phyloP scores from a whole-genome alignment of 53 echinoderm and acorn worm genomes.

The Holothuria leucospilota region DNA sequence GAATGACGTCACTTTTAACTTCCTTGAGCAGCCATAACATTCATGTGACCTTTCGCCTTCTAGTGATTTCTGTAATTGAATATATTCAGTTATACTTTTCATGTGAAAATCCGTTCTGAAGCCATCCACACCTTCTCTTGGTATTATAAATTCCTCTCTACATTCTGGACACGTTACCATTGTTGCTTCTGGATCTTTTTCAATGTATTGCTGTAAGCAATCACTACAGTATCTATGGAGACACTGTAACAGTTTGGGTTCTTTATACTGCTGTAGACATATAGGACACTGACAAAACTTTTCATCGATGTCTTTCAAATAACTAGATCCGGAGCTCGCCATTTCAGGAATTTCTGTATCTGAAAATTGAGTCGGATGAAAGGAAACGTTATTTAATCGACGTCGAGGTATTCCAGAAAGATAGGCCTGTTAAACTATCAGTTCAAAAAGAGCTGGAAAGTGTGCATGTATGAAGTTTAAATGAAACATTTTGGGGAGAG shows the following conservation, averaged over 20 bases:
- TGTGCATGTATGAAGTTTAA: no score
- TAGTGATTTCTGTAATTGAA: background rate
- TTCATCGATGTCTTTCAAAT: background rate
- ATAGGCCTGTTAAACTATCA: no score
- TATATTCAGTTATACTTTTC: background rate
- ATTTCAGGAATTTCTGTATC: no score
- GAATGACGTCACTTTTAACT: background rate
- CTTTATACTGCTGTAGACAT: no score
- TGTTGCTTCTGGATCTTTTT: background rate
- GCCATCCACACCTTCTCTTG: background rate
- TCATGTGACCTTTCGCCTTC: no score
- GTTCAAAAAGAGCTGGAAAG: no score
- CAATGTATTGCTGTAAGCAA: background rate
- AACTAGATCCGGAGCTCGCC: background rate
- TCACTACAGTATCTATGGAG: conserved; percentile 23
- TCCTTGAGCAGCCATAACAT: background rate
- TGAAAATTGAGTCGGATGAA: no score
- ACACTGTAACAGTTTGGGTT: conserved; percentile 29
- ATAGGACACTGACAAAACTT: no score
- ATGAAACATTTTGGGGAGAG: no score
- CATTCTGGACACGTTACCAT: background rate
- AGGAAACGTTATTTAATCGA: no score
- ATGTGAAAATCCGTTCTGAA: conserved; percentile 19
- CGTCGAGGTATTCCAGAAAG: no score
- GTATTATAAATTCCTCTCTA: background rate